Evolutionary conservation across 2,113 vertebrate genomes (phyloP), one percentile per base, ranked within the genome.

Genomic region (Chloropsis hardwickii): DNA sequence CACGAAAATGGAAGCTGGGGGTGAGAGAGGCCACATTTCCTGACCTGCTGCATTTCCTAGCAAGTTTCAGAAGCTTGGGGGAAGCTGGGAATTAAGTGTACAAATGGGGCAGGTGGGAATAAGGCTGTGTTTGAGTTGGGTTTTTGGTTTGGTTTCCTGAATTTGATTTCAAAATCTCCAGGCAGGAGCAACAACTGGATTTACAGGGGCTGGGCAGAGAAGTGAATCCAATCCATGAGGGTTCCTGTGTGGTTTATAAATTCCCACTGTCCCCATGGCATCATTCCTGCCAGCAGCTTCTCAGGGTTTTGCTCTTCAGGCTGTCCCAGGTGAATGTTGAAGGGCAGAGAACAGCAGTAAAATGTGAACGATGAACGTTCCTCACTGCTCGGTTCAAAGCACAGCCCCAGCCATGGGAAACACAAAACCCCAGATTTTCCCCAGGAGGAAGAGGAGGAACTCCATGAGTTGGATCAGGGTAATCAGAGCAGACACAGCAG

Each of bases 401-500:
- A 56, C 19, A 25, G 79, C 90, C 62, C 56, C 31, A 83, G 82
- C 16, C 85, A 82, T 35, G 1, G 91, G 81, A 51, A 96, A 58
- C 71, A 74, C 10, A 73, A 95, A 95, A 14, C 94, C 92, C 73
- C 88, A 72, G 92, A 78, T 91, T 82, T 82, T 28, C 86, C 95
- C 95, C 92, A 69, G 71, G 88, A 94, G 96, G 79, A 94, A 56
- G 10, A 84, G 56, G 2, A 72, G 94, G 47, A 90, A 65, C 92
- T 93, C 72, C 81, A 60, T 65, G 86, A 18, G 45, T 53, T 29
- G 88, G 92, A 60, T 80, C 73, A 24, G 86, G 86, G 88, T 50
- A 88, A 96, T 94, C 62, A 65, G 74, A 82, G 73, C 80, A 93
- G 92, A 88, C 70, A 85, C 58, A 89, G 85, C 66, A 67, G 73